Base-by-base conservation (phyloP, 2,113 vertebrate species). In the Pao palembangensis region DNA sequence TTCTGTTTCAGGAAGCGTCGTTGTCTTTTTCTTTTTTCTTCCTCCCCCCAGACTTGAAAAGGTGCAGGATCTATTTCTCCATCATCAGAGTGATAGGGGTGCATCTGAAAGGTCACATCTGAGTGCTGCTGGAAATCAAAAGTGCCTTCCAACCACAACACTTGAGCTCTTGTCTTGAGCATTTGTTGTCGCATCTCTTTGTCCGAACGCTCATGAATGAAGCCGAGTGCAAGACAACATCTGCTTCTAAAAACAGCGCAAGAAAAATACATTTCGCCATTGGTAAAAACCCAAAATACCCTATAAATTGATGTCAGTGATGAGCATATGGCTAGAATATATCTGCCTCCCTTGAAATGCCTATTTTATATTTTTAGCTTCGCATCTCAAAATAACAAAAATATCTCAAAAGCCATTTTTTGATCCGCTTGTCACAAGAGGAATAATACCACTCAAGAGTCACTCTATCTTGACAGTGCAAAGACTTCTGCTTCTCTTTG, bases 1-100 rank as follows among this genome's bases (percentile, higher is more conserved):
- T 87, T 91, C 87, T 89, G 83, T 90, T 89, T 89, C 90, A 90
- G 89, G 91, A 91, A 90, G 87, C 78, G 64, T 84, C 72, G 61
- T 84, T 84, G 82, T 87, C 83, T 81, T 38, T 38, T 38, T 8
- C 10, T 38, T 38, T 38, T 38, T 38, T 38, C 34, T 12, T 38
- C 10, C 10, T 3, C 3, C 34, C 34, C 34, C 11, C 76, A 60
- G 76, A 91, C 90, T 92, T 92, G 88, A 92, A 91, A 92, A 92
- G 90, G 87, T 89, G 86, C 89, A 87, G 88, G 78, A 90, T 90
- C 82, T 87, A 85, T 89, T 89, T 84, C 84, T 88, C 87, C 78
- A 83, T 86, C 88, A 89, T 88, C 85, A 80, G 82, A 88, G 87
- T 85, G 87, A 91, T 87, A 83, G 87, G 86, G 89, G 88, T 87